A percentile compares a stretch with the other conserved stretches of the same genome.
Evolutionary conservation across 2,888 invertebrate genomes (phyloP).

Genomic region (Scaptomyza caliginosa): DNA sequence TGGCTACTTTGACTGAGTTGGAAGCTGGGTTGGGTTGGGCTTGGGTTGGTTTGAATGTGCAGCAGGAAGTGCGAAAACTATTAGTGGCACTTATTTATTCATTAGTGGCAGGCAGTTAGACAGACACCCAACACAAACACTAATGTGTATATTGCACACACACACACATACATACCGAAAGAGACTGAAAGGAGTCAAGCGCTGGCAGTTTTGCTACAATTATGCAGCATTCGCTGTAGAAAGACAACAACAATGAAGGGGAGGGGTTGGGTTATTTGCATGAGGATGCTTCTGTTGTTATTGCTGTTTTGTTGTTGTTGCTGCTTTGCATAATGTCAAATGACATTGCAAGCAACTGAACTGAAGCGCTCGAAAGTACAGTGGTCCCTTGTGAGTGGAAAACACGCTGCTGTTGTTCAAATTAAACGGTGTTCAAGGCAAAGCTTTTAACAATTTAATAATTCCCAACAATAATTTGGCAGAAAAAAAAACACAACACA

Average conservation of each 20-base stretch:
- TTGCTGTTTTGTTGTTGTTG: neutral
- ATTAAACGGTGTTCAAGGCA: too few relatives aligned
- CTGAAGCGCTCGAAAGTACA: slow-evolving; percentile 17
- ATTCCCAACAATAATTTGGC: too few relatives aligned
- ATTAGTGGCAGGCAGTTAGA: slow-evolving; percentile 76
- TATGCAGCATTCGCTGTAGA: slow-evolving; percentile 44
- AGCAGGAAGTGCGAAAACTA: slow-evolving; percentile 82
- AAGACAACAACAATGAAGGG: neutral
- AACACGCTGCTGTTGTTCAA: too few relatives aligned
- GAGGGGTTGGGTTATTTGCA: slow-evolving; percentile 14
- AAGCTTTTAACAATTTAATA: neutral
- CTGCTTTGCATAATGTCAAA: slow-evolving; percentile 65
- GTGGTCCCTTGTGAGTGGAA: neutral
- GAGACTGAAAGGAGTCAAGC: slow-evolving; percentile 6
- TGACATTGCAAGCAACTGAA: slow-evolving; percentile 38
- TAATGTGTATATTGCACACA: slow-evolving; percentile 27
- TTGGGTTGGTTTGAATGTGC: slow-evolving; percentile 18
- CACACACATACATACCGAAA: slow-evolving; percentile 14
- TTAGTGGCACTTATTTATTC: slow-evolving; percentile 83
- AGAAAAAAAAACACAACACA: too few relatives aligned
- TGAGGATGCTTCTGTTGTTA: slow-evolving; percentile 40
- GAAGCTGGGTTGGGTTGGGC: neutral
- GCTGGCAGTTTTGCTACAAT: slow-evolving; percentile 54
- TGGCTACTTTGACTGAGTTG: slow-evolving; percentile 11
- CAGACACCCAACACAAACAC: slow-evolving; percentile 60